Percentiles rank a stretch among this genome's conserved stretches.
Conservation (phyloP, 1,140 invertebrate species). For the Wasmannia auropunctata region DNA sequence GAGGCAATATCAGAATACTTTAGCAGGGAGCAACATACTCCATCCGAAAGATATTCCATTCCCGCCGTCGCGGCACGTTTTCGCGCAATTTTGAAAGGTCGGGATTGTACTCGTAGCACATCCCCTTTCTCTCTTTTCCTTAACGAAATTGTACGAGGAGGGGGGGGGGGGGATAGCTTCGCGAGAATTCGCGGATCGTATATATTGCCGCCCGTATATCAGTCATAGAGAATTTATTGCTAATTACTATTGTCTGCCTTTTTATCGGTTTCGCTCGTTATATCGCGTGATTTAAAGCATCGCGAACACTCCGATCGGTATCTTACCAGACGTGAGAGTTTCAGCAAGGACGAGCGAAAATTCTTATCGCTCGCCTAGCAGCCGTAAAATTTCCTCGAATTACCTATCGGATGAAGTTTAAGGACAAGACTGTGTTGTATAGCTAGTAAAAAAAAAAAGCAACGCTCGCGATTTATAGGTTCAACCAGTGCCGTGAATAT, state of each 20-base stretch:
- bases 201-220: background rate
- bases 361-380: background rate
- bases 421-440: constrained; percentile 17
- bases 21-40: background rate
- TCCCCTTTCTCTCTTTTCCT: background rate
- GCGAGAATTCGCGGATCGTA: background rate
- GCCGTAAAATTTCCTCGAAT: constrained; percentile 12
- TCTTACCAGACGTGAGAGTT: constrained; percentile 13
- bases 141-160: background rate
- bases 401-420: background rate
- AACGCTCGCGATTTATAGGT: constrained; percentile 11
- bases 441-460: background rate
- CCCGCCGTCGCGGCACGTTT: background rate
- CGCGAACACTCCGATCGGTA: constrained; percentile 12
- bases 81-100: background rate
- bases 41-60: background rate
- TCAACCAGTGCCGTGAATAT: constrained; percentile 50
- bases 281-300: background rate
- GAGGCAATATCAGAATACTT: background rate
- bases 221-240: constrained; percentile 3
- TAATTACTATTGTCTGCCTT: background rate
- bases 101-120: background rate
- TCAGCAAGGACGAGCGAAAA: background rate
- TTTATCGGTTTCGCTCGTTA: background rate
- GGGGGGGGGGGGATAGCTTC: background rate